These are phyloP conservation scores for Aurelia sp. DNA, from an alignment of 30 jellyfish, hydroid and myxozoan genomes.

Conservation along the genomic window DNA sequence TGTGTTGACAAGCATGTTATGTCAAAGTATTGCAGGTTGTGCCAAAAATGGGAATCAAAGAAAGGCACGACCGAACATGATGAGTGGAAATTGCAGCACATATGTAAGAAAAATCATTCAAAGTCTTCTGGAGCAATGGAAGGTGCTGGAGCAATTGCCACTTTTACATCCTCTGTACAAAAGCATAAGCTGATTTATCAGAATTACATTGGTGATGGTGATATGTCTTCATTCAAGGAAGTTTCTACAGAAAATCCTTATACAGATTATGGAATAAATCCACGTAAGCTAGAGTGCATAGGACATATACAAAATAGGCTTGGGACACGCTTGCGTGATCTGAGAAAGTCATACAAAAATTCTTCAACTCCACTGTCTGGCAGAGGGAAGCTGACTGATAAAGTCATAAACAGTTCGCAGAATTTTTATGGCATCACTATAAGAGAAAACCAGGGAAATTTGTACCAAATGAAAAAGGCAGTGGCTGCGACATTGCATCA, in stretches of 20 bases:
- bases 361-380: neutral
- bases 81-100: neutral
- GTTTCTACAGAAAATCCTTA: neutral
- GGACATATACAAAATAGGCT: neutral
- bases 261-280: neutral
- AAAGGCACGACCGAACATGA: neutral
- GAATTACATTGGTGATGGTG: neutral
- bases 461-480: too few relatives aligned
- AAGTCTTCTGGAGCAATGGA: conserved; percentile 13
- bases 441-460: neutral
- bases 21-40: conserved; percentile 1
- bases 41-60: neutral
- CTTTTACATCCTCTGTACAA: neutral
- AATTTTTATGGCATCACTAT: neutral
- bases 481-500: too few relatives aligned
- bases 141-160: neutral
- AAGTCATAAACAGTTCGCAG: neutral
- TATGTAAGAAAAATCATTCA: neutral
- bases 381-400: neutral
- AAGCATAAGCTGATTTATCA: neutral
- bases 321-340: neutral
- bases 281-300: neutral
- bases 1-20: neutral
- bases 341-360: neutral
- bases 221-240: neutral